Evolutionary conservation across 2,113 vertebrate species (phyloP), one percentile per base, ranked within the genome.

Genomic region (Grallaria varia): DNA sequence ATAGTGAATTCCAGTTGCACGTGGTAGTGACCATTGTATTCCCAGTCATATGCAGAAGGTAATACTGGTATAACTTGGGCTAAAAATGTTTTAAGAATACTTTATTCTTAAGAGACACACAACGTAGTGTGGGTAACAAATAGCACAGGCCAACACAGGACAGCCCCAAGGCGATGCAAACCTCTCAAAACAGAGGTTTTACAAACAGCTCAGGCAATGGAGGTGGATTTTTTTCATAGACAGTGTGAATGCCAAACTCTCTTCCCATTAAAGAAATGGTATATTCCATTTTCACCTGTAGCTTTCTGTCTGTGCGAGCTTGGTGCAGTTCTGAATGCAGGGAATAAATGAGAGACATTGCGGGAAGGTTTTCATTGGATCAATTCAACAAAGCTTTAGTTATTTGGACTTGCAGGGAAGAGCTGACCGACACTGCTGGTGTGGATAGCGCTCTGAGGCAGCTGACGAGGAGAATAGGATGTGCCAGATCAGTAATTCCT

Each of bases 131-230:
- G 44, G 27, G 47, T 42, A 49, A 17, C 39, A 58, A 77, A 58
- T 20, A 50, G 17, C 71, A 37, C 28, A 14, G 6, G 6, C 6
- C n/a, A 44, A 20, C 2, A 3, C 0, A 1, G 58, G 33, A 33
- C 33, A 59, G 14, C 66, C 31, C 3, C 6, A 66, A 78, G 23
- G 45, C 68, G 56, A 7, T 15, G 28, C 62, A 74, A 81, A 62
- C 42, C 31, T 25, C 19, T 37, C 22, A 24, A 64, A 86, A 79
- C 9, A 2, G 14, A 6, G 27, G 12, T 49, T 67, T 72, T 45
- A 5, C 40, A 49, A 66, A 8, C 21, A 59, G 11, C 17, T 78
- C 9, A 5, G 59, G 39, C 33, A 40, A 0, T 21, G 16, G 25
- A 91, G 13, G 60, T 63, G 55, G 24, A 9, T 56, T 87, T 67